Conservation (phyloP, 2,888 invertebrate genomes). For the Drosophila mercatorum region DNA sequence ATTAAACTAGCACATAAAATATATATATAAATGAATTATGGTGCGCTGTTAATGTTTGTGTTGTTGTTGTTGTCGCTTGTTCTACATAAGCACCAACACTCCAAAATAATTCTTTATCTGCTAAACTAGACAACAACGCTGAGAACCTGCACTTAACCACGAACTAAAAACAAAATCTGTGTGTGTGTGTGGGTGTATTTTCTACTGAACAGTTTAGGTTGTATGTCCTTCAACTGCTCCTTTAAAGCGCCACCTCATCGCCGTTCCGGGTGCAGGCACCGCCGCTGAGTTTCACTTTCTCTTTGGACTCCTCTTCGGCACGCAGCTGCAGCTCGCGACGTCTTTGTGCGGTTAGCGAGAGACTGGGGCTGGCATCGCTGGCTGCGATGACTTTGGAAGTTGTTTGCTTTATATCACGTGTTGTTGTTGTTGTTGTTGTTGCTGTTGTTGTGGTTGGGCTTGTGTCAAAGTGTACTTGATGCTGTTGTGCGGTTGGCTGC, state of each 20-base stretch:
- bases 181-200: constrained; percentile 11
- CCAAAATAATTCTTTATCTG: constrained; percentile 4
- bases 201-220: constrained; percentile 23
- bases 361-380: constrained; percentile 40
- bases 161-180: constrained; percentile 8
- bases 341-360: constrained; percentile 75
- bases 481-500: constrained; percentile 35
- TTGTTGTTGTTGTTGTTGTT: constrained; percentile 27
- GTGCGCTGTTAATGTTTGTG: constrained; percentile 29
- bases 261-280: constrained; percentile 68
- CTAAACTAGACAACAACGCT: constrained; percentile 42
- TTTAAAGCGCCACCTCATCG: constrained; percentile 82
- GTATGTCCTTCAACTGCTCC: not conserved
- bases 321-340: constrained; percentile 71
- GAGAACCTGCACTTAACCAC: constrained; percentile 22
- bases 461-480: constrained; percentile 46
- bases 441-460: constrained; percentile 27
- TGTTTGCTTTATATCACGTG: constrained; percentile 72
- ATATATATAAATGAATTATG: constrained; percentile 32
- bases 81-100: constrained; percentile 11
- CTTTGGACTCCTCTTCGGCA: constrained; percentile 71
- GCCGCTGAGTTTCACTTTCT: constrained; percentile 66
- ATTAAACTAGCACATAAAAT: constrained; percentile 58
- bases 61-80: constrained; percentile 5
- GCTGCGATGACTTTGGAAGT: constrained; percentile 55